Evolutionary conservation across 53 echinoderm and acorn worm genomes (phyloP).

Genomic region (Glandiceps talaboti): DNA sequence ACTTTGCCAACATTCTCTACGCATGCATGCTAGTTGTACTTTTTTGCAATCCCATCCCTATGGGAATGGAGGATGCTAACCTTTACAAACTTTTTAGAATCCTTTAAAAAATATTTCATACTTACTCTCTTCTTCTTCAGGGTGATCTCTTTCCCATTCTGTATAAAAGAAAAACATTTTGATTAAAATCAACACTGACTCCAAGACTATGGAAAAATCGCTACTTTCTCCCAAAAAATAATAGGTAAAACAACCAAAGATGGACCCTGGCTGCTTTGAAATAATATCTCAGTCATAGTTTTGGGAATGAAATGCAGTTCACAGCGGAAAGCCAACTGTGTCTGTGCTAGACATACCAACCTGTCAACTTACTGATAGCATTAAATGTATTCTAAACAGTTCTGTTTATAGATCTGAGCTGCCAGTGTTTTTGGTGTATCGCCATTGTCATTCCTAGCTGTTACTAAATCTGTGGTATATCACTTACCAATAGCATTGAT

Average conservation of each 20-base stretch:
- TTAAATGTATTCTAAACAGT: conserved; percentile 98
- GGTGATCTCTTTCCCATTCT: conserved; percentile 97
- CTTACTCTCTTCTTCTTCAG: conserved; percentile 98
- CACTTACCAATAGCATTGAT: conserved; percentile 88
- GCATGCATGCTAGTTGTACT: too few relatives aligned
- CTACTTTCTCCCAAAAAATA: neutral
- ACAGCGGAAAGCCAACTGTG: neutral
- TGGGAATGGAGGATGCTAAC: too few relatives aligned
- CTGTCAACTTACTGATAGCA: conserved; percentile 87
- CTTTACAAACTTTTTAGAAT: too few relatives aligned
- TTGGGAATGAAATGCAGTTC: neutral
- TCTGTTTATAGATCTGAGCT: conserved; percentile 93
- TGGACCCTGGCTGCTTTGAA: too few relatives aligned
- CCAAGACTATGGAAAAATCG: too few relatives aligned
- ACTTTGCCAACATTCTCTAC: too few relatives aligned
- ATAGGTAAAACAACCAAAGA: too few relatives aligned
- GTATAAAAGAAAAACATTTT: conserved; percentile 10
- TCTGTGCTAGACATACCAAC: too few relatives aligned
- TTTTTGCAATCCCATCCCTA: too few relatives aligned
- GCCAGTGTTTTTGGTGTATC: conserved; percentile 98
- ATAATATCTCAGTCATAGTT: neutral
- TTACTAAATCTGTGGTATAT: conserved; percentile 60
- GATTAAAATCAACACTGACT: too few relatives aligned
- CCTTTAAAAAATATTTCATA: neutral
- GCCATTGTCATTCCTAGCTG: conserved; percentile 92